Evolutionary conservation across 30 jellyfish, hydroid and myxozoan species (phyloP).

Genomic region (Haliclystus octoradiatus): DNA sequence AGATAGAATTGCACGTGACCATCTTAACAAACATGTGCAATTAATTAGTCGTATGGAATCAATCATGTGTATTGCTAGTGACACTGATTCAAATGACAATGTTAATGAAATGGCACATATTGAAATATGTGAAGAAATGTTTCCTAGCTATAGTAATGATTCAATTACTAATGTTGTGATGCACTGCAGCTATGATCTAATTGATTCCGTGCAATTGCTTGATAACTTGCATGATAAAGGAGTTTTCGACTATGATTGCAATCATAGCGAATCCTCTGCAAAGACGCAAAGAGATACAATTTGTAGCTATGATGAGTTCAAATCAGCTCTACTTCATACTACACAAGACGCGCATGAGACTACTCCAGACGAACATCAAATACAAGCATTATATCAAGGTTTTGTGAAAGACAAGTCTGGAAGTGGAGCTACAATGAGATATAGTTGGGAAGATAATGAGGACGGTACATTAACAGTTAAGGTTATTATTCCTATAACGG

Average conservation of each 20-base stretch:
- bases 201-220: background rate
- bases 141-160: background rate
- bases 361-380: slow-evolving; percentile 25
- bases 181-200: background rate
- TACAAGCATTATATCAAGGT: slow-evolving; percentile 41
- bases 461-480: slow-evolving; percentile 57
- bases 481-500: slow-evolving; percentile 53
- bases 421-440: slow-evolving; percentile 37
- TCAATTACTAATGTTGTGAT: background rate
- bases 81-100: too few relatives aligned
- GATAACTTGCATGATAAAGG: background rate
- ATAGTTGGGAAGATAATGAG: slow-evolving; percentile 70
- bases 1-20: slow-evolving; percentile 32
- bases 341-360: slow-evolving; percentile 20
- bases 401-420: slow-evolving; percentile 25
- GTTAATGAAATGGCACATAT: background rate
- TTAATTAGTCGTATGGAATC: background rate
- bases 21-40: slow-evolving; percentile 22
- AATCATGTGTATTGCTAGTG: background rate
- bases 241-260: background rate
- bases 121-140: background rate
- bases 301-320: slow-evolving; percentile 76
- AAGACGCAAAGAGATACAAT: background rate
- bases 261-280: background rate
- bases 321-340: slow-evolving; percentile 41